Percentiles rank a stretch among this genome's conserved stretches.
These are phyloP conservation scores for Petrocephalus zakoni DNA, from an alignment of 2,113 vertebrate genomes.

Conservation along the genomic window DNA sequence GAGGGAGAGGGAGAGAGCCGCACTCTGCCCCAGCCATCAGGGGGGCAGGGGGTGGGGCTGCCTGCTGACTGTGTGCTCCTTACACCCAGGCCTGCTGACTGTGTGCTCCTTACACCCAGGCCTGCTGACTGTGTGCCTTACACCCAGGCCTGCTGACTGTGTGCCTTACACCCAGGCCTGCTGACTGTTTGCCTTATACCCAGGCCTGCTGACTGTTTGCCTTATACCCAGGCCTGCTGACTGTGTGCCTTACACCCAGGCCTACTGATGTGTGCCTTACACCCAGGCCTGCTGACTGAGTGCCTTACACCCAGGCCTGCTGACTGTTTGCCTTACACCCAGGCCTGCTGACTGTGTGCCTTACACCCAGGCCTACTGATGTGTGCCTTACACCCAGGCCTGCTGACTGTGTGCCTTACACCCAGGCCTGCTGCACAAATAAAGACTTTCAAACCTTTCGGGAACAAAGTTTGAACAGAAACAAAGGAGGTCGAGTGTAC, in stretches of 20 bases:
- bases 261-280: too few species aligned
- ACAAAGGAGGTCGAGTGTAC: not conserved
- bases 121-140: not conserved
- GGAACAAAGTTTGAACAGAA: not conserved
- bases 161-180: not conserved
- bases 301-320: not conserved
- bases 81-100: not conserved
- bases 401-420: not conserved
- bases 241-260: too few species aligned
- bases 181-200: not conserved
- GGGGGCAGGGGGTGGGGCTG: not conserved
- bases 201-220: not conserved
- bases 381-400: not conserved
- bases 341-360: too few species aligned
- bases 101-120: not conserved
- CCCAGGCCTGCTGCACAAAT: not conserved
- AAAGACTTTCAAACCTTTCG: not conserved
- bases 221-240: too few species aligned
- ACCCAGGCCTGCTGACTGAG: too few species aligned
- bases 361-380: not conserved
- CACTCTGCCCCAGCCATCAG: not conserved
- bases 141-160: not conserved
- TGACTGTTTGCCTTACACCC: too few species aligned
- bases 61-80: too few species aligned
- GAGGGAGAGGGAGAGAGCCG: not conserved